Percentiles rank a stretch among this genome's conserved stretches.
Conservation (phyloP, 2,113 vertebrate genomes). For the Sprattus sprattus region DNA sequence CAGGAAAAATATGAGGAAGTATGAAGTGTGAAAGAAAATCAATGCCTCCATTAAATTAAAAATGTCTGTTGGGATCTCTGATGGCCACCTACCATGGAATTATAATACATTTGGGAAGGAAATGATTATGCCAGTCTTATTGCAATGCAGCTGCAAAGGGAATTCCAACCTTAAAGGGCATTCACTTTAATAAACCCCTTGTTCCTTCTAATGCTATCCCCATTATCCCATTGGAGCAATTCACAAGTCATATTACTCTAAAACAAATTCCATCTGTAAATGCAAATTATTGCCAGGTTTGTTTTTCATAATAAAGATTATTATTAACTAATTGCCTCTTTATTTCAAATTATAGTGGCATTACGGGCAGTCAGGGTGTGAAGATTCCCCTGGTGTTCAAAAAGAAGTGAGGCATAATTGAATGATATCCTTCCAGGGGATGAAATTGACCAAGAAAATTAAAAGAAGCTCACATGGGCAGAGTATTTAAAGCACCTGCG, state of each 20-base stretch:
- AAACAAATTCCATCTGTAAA: conserved; percentile 53
- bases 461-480: conserved; percentile 57
- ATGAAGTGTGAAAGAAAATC: neutral
- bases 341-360: conserved; percentile 52
- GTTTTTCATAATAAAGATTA: conserved; percentile 53
- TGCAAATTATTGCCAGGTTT: conserved; percentile 47
- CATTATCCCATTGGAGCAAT: conserved; percentile 32
- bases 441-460: neutral
- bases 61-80: neutral
- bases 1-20: neutral
- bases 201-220: conserved; percentile 12
- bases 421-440: conserved; percentile 55
- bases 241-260: conserved; percentile 47
- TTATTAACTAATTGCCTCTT: conserved; percentile 57
- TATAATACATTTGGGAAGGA: neutral
- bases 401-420: conserved; percentile 63
- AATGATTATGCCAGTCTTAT: neutral
- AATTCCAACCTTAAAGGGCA: conserved; percentile 22
- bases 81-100: neutral
- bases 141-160: neutral
- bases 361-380: conserved; percentile 45
- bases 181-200: conserved; percentile 41
- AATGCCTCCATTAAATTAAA: neutral
- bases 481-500: conserved; percentile 46
- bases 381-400: conserved; percentile 29